Evolutionary conservation across 2,113 vertebrate genomes (phyloP).

Genomic region (Chamaea fasciata): DNA sequence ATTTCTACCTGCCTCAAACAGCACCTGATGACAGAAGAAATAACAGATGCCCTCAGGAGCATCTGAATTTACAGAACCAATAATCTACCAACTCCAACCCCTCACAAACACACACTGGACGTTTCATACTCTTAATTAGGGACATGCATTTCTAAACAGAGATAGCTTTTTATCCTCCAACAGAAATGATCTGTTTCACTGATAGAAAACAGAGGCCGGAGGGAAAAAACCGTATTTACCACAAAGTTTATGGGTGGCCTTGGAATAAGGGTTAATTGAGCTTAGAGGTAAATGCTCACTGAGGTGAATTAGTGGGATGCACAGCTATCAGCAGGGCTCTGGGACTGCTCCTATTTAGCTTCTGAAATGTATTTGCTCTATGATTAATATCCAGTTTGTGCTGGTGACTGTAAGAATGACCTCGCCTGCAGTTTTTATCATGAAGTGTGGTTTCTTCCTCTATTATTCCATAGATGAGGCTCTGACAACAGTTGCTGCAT

Average conservation of each 20-base stretch:
- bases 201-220: slow-evolving; percentile 57
- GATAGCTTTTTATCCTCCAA: slow-evolving; percentile 27
- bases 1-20: background rate
- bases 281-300: slow-evolving; percentile 70
- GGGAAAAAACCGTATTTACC: slow-evolving; percentile 62
- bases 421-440: slow-evolving; percentile 49
- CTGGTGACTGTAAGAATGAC: slow-evolving; percentile 50
- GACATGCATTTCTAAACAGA: slow-evolving; percentile 57
- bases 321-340: slow-evolving; percentile 64
- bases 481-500: slow-evolving; percentile 3
- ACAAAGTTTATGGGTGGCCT: slow-evolving; percentile 73
- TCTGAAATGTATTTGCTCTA: slow-evolving; percentile 60
- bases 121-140: slow-evolving; percentile 49
- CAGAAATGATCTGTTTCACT: slow-evolving; percentile 66
- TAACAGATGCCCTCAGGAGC: background rate
- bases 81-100: background rate
- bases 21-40: slow-evolving; percentile 29
- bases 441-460: slow-evolving; percentile 36
- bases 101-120: background rate
- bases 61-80: slow-evolving; percentile 34
- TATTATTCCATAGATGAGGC: slow-evolving; percentile 46
- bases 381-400: slow-evolving; percentile 70
- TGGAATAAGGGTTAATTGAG: slow-evolving; percentile 77
- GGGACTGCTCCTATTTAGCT: slow-evolving; percentile 63
- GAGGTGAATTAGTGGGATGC: slow-evolving; percentile 73